Base-by-base conservation (phyloP, 2,113 vertebrate genomes). In the Diglossa brunneiventris region DNA sequence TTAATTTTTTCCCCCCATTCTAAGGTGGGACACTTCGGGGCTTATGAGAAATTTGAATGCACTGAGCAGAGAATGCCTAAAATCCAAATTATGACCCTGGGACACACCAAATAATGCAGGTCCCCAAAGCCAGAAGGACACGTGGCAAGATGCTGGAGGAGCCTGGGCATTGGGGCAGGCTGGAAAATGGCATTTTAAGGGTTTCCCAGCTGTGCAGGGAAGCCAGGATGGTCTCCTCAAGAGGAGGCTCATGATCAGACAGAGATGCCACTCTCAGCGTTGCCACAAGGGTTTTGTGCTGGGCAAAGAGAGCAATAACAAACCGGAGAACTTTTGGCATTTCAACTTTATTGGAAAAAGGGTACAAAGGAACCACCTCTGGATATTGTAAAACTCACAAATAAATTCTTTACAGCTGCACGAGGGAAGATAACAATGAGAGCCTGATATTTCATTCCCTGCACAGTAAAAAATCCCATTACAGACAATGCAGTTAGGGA, bases 371-470 rank as follows among this genome's bases (percentile, higher is more conserved):
- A 96, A 83, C 76, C 94, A 96, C 93, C 90, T 92, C 93, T 96
- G 95, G 92, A 95, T 89, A 92, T 91, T 96, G 76, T 96, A 96
- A 96, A 96, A 93, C 88, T 87, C 90, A 93, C 87, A 87, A 93
- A 95, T 95, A 97, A 97, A 96, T 93, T 94, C 92, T 94, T 97
- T 96, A 96, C 85, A 92, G 92, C 90, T 92, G 90, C 93, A 90
- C 53, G 72, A 96, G 94, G 92, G 44, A 92, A 95, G 95, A 93
- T 92, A 96, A 92, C 95, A 95, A 90, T 72, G 76, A 86, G 82
- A 83, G 82, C 33, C 93, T 26, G 3, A 68, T 96, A 95, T 94
- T 96, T 97, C 94, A 94, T 94, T 96, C 90, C 90, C 92, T 33
- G 31, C 92, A 78, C 90, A 95, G 92, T 95, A 97, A 96, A 96